Percentiles rank a stretch among this genome's conserved stretches.
phyloP scores from a whole-genome alignment of 2,888 invertebrate genomes.

The Andrena camellia region DNA sequence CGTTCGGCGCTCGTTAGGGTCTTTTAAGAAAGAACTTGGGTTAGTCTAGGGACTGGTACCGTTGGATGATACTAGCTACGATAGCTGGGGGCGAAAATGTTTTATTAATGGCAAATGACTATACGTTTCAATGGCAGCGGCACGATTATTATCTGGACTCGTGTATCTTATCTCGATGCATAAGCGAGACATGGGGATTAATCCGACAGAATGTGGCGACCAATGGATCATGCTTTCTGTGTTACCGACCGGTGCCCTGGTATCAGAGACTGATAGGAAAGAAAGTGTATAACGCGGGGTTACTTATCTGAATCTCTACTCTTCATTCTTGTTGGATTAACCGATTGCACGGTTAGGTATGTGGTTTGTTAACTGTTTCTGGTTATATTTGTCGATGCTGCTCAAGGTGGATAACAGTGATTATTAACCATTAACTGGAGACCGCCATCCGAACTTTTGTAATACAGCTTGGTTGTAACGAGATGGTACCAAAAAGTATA shows the following conservation, averaged over 20 bases:
- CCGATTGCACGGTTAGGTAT: background rate
- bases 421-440: background rate
- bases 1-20: background rate
- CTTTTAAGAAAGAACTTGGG: too few species aligned
- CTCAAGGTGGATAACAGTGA: background rate
- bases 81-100: background rate
- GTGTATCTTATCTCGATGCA: conserved; percentile 37
- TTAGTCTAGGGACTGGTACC: background rate
- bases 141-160: conserved; percentile 17
- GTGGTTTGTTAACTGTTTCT: background rate
- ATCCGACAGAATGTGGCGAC: background rate
- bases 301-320: background rate
- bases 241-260: background rate
- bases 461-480: too few species aligned
- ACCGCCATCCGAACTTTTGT: background rate
- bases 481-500: too few species aligned
- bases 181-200: conserved; percentile 16
- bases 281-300: background rate
- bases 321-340: background rate
- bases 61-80: background rate
- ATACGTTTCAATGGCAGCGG: background rate
- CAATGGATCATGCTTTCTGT: background rate
- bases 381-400: background rate
- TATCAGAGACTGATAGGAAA: background rate
- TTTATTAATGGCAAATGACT: conserved; percentile 15